Base-by-base conservation (phyloP, 2,113 vertebrate species). In the Nerophis ophidion region DNA sequence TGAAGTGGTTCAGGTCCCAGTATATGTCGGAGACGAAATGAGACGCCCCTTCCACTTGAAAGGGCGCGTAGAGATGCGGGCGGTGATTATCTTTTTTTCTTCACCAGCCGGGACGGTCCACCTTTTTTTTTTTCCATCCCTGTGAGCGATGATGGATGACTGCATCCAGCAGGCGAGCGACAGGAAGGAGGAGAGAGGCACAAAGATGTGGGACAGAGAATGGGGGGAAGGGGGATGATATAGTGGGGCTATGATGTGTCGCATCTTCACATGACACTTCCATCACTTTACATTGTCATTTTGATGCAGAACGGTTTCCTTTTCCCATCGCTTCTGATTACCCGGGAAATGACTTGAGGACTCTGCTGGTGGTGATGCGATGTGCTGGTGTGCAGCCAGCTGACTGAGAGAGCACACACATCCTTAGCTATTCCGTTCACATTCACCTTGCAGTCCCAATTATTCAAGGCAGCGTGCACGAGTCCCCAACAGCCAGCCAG, bases 391-490 rank as follows among this genome's bases (percentile, higher is more conserved):
- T 69, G 69, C 48, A 72, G 61, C 66, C 73, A 71, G 76, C 71
- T 75, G 77, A 76, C 73, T 72, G 70, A 68, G 64, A 48, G 6
- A 17, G 54, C 13, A 36, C 4, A 19, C 1, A 5, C 52, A 65
- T 81, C 87, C 65, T 81, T 76, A 64, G 34, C 79, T 46, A 87
- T 86, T 89, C 84, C 77, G 81, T 82, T 84, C 84, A 84, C 84
- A 79, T 88, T 82, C 86, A 88, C 86, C 85, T 86, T 82, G 84
- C 83, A 84, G 84, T 86, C 75, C 80, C 86, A 79, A 82, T 83
- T 80, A 82, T 88, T 84, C 81, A 81, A 82, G 75, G 77, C 77
- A 66, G 72, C 60, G 10, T 77, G 83, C 77, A 75, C 72, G 73
- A 77, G 78, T 66, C 76, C 60, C 71, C 74, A 16, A 5, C 54